Evolutionary conservation across 2,113 vertebrate species (phyloP), one percentile per base, ranked within the genome.

Genomic region (Cairina moschata): DNA sequence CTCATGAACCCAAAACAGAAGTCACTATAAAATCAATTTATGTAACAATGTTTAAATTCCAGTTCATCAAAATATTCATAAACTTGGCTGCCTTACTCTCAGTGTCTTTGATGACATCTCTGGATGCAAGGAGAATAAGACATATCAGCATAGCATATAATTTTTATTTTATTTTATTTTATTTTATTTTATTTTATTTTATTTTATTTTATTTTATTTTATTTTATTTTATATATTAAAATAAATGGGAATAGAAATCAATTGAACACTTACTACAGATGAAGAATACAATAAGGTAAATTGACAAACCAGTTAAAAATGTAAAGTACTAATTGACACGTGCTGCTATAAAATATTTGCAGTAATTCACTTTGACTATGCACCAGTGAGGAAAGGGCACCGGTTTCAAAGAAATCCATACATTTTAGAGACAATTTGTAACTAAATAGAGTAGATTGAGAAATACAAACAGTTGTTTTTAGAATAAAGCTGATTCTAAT

Each of bases 221-320:
- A 48, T 48, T 48, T 48, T 48, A 22, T 50, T 50, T 50, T 50
- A 50, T 50, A 44, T 80, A 40, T 80, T 66, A 55, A 94, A 87
- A 65, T 40, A 92, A 84, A 66, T 58, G 21, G 29, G 26, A 81
- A 84, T 14, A 32, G 40, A 89, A 95, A 87, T 87, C 63, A 88
- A 54, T 73, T 58, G 20, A 73, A 79, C 34, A 84, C 9, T 67
- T 55, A 50, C 14, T 76, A 69, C 17, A 76, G 79, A 83, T 52
- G 17, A 66, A 91, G 95, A 95, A 83, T 71, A 67, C 36, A 67
- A 34, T 88, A 76, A 80, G 7, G 3, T 36, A 91, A 90, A 95
- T 77, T 83, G 86, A 77, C 78, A 91, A 95, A 85, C 6, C 12
- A 55, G 6, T 95, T 94, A 90, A 93, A 96, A 83, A 89, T n/a